Evolutionary conservation across 2,113 vertebrate genomes (phyloP), one percentile per base, ranked within the genome.

Genomic region (Sapayoa aenigma): DNA sequence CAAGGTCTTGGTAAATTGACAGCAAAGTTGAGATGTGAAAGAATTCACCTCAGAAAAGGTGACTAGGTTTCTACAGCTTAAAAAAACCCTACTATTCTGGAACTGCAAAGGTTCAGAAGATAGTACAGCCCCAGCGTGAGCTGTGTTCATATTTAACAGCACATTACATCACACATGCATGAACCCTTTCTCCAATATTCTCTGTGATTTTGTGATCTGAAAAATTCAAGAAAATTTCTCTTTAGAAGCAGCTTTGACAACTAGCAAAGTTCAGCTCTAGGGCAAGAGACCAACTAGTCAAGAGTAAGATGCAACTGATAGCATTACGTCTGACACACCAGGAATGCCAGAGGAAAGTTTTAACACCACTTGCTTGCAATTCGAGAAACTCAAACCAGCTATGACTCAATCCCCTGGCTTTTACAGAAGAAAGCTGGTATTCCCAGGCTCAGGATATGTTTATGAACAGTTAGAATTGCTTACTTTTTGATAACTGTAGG

Each of bases 401-500:
- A 55, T 44, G 42, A 93, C n/a, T 50, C 58, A 90, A 8, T 20
- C 33, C 24, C 31, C 23, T 84, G 39, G 13, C 74, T 72, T 68
- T 90, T 81, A 58, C 24, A 87, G 60, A 63, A 84, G 28, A 21
- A 77, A 63, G 25, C 14, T n/a, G 15, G 28, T 44, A 46, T 60
- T 94, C n/a, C 41, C 62, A 93, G 39, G 31, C 24, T 76, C 37
- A 12, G 49, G 23, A 22, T 76, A 33, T 30, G 47, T 47, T 84
- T 59, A 74, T 10, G 6, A 84, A 86, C 73, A 87, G 27, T 44
- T 47, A 63, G 30, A 56, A 86, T 47, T 69, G 86, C 99, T 98
- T 94, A 99, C 99, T 98, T 98, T 97, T 99, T 99, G 93, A 99
- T 98, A 80, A 97, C 97, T 28, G 98, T 98, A 73, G 97, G 98